These are phyloP conservation scores for Pecten maximus DNA, from an alignment of 2,888 invertebrate species.

Conservation along the genomic window DNA sequence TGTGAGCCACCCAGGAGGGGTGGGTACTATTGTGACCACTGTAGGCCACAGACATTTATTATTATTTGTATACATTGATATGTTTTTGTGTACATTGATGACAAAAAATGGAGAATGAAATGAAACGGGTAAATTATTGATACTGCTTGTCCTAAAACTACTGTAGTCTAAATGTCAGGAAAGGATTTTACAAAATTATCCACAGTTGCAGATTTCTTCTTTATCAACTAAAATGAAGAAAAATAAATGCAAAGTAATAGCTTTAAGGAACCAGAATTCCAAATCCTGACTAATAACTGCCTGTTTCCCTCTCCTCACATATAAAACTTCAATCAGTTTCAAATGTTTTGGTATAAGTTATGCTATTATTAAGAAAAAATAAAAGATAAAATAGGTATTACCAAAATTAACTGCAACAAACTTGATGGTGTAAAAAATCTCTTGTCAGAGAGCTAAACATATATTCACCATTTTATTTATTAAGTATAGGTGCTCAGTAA, in stretches of 20 bases:
- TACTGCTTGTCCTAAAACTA: not conserved
- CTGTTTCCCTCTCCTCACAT: not conserved
- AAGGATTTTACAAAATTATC: not conserved
- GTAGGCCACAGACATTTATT: not conserved
- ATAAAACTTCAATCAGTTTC: not conserved
- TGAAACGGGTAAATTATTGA: slow-evolving; percentile 27
- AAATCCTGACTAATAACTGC: not conserved
- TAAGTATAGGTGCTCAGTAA: not conserved
- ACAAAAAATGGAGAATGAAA: not conserved
- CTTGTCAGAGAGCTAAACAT: not conserved
- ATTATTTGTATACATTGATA: not conserved
- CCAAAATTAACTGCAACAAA: slow-evolving; percentile 5
- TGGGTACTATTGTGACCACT: not conserved
- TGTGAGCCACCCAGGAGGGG: not conserved
- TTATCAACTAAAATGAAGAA: not conserved
- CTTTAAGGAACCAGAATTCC: not conserved
- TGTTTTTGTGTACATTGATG: slow-evolving; percentile 22
- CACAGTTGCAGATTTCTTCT: not conserved
- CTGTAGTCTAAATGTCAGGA: not conserved
- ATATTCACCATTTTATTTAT: not conserved
- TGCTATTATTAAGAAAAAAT: not conserved
- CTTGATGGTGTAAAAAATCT: not conserved
- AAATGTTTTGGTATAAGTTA: no score
- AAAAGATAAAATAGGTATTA: not conserved
- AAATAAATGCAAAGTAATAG: not conserved